These are phyloP conservation scores for Lithophane semibrunnea DNA, from an alignment of 2,888 invertebrate species.

Conservation along the genomic window DNA sequence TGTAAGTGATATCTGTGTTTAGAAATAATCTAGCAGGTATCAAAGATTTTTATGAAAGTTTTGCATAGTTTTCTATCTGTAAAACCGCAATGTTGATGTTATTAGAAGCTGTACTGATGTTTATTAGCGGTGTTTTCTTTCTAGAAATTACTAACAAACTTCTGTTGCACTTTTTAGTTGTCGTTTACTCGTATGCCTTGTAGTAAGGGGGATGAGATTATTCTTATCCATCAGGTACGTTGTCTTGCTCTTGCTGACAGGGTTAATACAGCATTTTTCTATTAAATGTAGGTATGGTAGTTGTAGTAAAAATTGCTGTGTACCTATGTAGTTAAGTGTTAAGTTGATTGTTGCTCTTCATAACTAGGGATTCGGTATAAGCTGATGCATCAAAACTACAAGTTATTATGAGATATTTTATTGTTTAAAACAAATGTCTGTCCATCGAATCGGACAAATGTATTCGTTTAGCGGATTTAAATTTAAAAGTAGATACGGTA, in stretches of 20 bases:
- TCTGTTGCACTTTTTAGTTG: conserved; percentile 33
- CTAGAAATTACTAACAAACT: conserved; percentile 51
- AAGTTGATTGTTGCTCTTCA: conserved; percentile 2
- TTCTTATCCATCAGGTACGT: conserved; percentile 46
- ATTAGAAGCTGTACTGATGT: conserved; percentile 38
- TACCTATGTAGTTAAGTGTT: background rate
- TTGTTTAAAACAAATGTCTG: conserved; percentile 65
- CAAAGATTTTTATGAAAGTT: background rate
- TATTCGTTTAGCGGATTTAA: conserved; percentile 52
- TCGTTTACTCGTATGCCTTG: conserved; percentile 32
- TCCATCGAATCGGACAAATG: conserved; percentile 45
- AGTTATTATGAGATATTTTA: conserved; percentile 60
- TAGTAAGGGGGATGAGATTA: conserved; percentile 33
- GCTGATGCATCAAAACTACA: conserved; percentile 41
- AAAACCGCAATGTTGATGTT: background rate
- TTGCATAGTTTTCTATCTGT: background rate
- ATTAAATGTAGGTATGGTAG: background rate
- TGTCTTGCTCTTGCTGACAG: conserved; percentile 40
- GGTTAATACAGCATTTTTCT: conserved; percentile 14
- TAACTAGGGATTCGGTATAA: background rate
- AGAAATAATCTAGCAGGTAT: background rate
- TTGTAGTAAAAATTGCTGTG: background rate
- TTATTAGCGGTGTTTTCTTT: conserved; percentile 36
- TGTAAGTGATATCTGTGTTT: background rate
- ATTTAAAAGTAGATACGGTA: conserved; percentile 57